These are phyloP conservation scores for Drosophila mimetica DNA, from an alignment of 2,888 invertebrate species.

Conservation along the genomic window DNA sequence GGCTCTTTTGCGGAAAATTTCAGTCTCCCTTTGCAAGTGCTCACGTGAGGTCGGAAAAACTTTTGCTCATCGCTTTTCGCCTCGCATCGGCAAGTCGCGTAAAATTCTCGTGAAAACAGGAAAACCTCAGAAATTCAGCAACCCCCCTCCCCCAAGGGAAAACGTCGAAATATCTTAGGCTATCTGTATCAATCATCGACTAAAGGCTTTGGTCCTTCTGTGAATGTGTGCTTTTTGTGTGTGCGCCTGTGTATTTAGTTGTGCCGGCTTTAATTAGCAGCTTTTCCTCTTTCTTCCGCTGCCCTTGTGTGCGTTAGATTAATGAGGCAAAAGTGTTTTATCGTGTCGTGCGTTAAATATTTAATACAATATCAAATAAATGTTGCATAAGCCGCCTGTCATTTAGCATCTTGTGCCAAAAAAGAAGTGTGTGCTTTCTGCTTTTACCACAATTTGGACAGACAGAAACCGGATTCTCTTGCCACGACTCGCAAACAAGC, in stretches of 20 bases:
- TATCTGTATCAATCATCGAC: slow-evolving; percentile 31
- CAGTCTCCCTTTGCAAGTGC: slow-evolving; percentile 73
- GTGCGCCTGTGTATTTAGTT: slow-evolving; percentile 13
- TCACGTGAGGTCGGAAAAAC: slow-evolving; percentile 60
- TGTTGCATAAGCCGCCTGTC: slow-evolving; percentile 69
- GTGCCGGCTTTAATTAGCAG: slow-evolving; percentile 63
- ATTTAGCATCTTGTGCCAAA: slow-evolving; percentile 48
- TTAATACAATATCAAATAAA: slow-evolving; percentile 74
- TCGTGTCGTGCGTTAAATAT: slow-evolving; percentile 77
- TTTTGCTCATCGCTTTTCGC: slow-evolving; percentile 37
- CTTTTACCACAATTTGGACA: slow-evolving; percentile 9
- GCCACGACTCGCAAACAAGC: slow-evolving; percentile 1
- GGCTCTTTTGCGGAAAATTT: slow-evolving; percentile 44
- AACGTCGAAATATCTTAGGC: slow-evolving; percentile 11
- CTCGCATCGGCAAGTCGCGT: slow-evolving; percentile 53
- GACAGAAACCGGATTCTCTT: slow-evolving; percentile 15
- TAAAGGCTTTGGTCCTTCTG: slow-evolving; percentile 21
- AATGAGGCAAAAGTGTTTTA: slow-evolving; percentile 79
- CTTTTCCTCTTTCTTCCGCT: slow-evolving; percentile 19
- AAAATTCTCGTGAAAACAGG: slow-evolving; percentile 35
- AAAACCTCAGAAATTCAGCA: slow-evolving; percentile 1
- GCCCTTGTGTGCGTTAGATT: slow-evolving; percentile 53
- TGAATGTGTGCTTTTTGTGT: slow-evolving; percentile 23
- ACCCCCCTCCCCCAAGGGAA: background rate
- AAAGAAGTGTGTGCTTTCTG: slow-evolving; percentile 14